These are phyloP conservation scores for Euplagia quadripunctaria DNA, from an alignment of 2,888 invertebrate species.

Conservation along the genomic window DNA sequence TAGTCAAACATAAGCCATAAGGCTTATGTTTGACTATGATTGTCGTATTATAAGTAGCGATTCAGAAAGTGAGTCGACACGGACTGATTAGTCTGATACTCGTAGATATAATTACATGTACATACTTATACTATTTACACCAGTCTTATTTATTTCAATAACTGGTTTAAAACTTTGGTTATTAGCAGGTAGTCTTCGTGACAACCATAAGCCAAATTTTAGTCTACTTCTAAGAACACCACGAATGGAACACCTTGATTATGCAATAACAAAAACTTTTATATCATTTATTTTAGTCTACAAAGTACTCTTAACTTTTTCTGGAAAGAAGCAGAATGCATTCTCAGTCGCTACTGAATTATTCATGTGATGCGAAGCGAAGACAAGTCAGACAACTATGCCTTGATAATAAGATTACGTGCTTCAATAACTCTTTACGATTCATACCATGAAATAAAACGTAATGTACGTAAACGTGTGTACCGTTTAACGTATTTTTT, in stretches of 20 bases:
- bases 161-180: not conserved
- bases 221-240: not conserved
- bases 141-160: not conserved
- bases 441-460: not conserved
- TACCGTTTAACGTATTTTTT: not conserved
- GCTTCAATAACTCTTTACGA: not conserved
- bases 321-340: constrained; percentile 56
- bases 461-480: not conserved
- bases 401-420: constrained; percentile 25
- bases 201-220: not conserved
- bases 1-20: not conserved
- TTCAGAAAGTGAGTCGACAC: not conserved
- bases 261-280: not conserved
- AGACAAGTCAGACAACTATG: constrained; percentile 55
- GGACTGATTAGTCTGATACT: not conserved
- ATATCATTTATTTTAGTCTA: not conserved
- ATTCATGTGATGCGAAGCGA: constrained; percentile 58
- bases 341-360: constrained; percentile 55
- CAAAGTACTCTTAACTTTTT: constrained; percentile 27
- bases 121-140: not conserved
- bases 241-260: not conserved
- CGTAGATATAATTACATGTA: not conserved
- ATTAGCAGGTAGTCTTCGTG: not conserved
- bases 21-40: no score
- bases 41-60: not conserved